phyloP scores from a whole-genome alignment of 2,888 invertebrate species.

The Copidosoma aretas region DNA sequence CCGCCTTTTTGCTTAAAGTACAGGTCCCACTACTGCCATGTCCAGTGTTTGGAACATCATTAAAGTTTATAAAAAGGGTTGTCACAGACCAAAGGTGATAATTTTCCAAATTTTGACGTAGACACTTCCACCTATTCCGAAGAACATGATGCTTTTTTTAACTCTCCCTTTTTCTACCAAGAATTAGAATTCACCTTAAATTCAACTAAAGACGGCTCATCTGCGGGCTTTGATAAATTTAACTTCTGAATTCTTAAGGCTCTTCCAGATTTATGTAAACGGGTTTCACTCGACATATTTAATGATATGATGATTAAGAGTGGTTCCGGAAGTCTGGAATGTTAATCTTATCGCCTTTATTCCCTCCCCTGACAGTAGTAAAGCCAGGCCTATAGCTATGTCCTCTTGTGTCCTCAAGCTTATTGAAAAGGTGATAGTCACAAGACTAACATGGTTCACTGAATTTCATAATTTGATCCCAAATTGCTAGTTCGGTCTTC shows the following conservation, averaged over 20 bases:
- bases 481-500: too few species aligned
- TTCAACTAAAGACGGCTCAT: background rate
- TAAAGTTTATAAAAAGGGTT: constrained; percentile 25
- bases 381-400: background rate
- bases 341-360: background rate
- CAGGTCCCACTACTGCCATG: constrained; percentile 7
- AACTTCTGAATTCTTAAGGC: background rate
- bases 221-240: background rate
- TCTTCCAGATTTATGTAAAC: background rate
- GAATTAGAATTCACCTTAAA: background rate
- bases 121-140: background rate
- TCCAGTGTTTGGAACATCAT: constrained; percentile 30
- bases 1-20: constrained; percentile 15
- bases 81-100: too few species aligned
- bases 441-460: too few species aligned
- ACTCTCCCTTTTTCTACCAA: background rate
- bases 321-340: background rate
- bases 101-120: too few species aligned
- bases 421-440: too few species aligned
- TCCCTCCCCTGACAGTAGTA: background rate
- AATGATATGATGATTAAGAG: background rate
- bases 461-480: too few species aligned
- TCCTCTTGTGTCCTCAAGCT: too few species aligned
- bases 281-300: background rate
- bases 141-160: background rate